These are phyloP conservation scores for Alectoris magna DNA, from an alignment of 2,797 vertebrate genomes.

Conservation along the genomic window DNA sequence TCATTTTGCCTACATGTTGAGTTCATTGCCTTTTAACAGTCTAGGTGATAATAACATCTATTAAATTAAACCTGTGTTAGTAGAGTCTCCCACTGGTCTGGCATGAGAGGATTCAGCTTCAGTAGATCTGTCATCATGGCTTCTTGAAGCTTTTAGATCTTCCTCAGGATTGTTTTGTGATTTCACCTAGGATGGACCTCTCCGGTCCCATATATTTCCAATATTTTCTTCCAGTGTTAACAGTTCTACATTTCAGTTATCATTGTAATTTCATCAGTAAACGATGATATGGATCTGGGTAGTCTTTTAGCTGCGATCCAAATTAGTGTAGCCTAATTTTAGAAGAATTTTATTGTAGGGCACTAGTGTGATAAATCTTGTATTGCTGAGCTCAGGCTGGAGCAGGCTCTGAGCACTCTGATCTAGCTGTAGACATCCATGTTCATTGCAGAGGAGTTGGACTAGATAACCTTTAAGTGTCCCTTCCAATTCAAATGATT, in stretches of 20 bases:
- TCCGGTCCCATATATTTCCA: background rate
- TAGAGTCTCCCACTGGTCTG: background rate
- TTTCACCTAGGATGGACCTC: background rate
- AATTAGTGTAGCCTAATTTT: background rate
- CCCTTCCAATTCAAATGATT: too few relatives aligned
- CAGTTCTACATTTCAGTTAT: background rate
- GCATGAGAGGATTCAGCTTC: background rate
- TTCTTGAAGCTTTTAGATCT: background rate
- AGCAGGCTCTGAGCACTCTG: too few relatives aligned
- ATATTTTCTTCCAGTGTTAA: background rate
- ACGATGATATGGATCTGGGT: background rate
- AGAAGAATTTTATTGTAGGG: background rate
- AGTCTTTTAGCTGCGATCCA: background rate
- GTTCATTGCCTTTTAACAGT: background rate
- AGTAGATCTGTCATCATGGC: background rate
- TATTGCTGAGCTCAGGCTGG: too few relatives aligned
- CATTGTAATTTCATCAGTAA: background rate
- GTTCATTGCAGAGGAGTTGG: too few relatives aligned
- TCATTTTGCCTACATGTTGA: background rate
- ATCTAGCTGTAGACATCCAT: too few relatives aligned
- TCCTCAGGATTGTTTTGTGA: background rate
- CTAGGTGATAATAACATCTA: background rate
- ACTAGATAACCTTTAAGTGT: too few relatives aligned
- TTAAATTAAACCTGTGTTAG: background rate
- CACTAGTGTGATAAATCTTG: background rate